phyloP scores from a whole-genome alignment of 2,113 vertebrate genomes.

The Pseudorectes ferrugineus region DNA sequence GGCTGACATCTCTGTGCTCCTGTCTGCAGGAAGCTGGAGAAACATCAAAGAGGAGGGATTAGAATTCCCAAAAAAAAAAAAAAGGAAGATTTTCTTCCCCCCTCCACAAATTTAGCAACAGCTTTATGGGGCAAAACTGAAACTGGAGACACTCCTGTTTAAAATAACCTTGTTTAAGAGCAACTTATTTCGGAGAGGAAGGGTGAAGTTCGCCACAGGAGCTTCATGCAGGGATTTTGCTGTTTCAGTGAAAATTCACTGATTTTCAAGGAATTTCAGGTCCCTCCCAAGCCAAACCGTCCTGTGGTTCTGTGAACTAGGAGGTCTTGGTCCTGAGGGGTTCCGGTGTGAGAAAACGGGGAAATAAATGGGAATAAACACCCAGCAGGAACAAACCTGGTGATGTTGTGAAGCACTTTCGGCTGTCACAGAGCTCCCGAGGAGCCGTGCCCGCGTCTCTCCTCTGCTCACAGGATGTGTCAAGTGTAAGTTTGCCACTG shows the following conservation, averaged over 20 bases:
- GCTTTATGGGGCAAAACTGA: neutral
- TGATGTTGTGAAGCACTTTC: accelerated
- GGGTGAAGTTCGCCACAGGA: neutral
- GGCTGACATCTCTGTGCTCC: neutral
- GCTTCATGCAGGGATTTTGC: neutral
- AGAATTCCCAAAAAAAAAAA: neutral
- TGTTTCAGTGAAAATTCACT: neutral
- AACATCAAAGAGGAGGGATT: neutral
- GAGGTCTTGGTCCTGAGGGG: neutral
- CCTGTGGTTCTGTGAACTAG: neutral
- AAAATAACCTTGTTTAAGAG: neutral
- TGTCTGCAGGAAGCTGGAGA: neutral
- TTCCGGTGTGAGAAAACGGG: neutral
- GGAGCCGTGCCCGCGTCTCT: neutral
- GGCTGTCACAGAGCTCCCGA: neutral
- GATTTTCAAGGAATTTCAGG: neutral
- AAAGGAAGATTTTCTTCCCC: neutral
- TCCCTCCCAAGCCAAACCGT: neutral
- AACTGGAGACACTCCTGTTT: neutral
- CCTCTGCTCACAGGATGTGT: neutral
- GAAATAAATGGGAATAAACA: neutral
- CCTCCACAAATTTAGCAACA: neutral
- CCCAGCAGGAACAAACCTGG: neutral
- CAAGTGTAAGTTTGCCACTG: neutral
- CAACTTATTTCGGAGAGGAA: neutral